Conservation (phyloP, 2,888 invertebrate species). For the Tiliacea citrago region DNA sequence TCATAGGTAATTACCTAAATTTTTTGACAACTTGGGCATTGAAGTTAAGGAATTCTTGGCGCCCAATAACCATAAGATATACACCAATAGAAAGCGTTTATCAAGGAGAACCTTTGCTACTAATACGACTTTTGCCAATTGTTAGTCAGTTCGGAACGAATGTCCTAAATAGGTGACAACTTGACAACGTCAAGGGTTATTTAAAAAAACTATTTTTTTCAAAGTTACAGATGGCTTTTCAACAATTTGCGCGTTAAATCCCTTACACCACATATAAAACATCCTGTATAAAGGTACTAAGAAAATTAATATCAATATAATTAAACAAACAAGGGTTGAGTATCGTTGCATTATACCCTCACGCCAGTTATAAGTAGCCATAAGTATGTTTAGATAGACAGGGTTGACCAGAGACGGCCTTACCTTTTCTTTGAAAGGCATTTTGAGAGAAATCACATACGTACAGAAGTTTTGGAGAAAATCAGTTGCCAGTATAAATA, state of each 20-base stretch:
- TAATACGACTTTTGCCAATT: neutral
- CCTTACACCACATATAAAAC: neutral
- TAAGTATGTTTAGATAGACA: conserved; percentile 56
- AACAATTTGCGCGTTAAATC: neutral
- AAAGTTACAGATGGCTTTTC: too few relatives aligned
- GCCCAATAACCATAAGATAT: too few relatives aligned
- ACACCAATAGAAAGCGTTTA: neutral
- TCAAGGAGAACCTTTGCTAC: neutral
- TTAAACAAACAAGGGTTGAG: conserved; percentile 15
- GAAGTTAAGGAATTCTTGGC: too few relatives aligned
- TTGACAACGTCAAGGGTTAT: neutral
- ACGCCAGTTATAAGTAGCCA: conserved; percentile 32
- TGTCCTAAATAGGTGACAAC: neutral
- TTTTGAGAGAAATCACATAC: conserved; percentile 37
- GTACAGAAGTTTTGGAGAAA: conserved; percentile 30
- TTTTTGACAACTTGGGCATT: too few relatives aligned
- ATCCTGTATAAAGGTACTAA: neutral
- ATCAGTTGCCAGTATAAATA: conserved; percentile 27
- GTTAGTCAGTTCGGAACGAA: neutral
- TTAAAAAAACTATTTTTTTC: neutral
- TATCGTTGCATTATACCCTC: conserved; percentile 28
- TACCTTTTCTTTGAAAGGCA: conserved; percentile 61
- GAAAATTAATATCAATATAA: neutral
- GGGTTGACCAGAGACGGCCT: conserved; percentile 66
- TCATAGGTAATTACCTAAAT: too few relatives aligned